Evolutionary conservation across 2,888 invertebrate species (phyloP), one percentile per base, ranked within the genome.

Genomic region (Disparrhopalites patrizii): DNA sequence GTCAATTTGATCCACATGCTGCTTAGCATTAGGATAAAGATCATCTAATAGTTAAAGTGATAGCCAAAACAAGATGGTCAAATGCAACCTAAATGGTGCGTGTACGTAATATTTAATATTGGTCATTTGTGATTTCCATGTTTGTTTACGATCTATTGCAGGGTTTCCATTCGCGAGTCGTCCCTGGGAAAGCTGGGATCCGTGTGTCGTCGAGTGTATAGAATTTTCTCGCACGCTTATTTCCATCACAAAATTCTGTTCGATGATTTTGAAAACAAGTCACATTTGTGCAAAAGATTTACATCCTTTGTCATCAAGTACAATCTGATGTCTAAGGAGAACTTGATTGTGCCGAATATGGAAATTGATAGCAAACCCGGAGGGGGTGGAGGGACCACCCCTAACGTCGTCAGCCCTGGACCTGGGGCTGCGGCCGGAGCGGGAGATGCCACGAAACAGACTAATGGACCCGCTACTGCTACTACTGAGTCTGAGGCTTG

Each of bases 141-240:
- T 43, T 10, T 43, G 5, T 5, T 43, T 43, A 43, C 20, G n/a
- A 27, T 57, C 47, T 18, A 63, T 83, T 85, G 76, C 81, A 95
- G 97, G 80, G 93, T 99, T 63, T 97, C 93, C 82, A 98, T 99
- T 81, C 97, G 98, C 81, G 99, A 99, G 79, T 94, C 98, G 15
- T 98, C 98, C 33, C 95, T 99, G 72, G 92, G 95, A 58, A 99
- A 99, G 82, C 83, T 99, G 77, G 98, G 98, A 58, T 98, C 98
- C 50, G 98, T 99, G 10, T 99, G 99, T 81, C 86, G 99, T 76
- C 86, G 99, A 77, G 98, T 99, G 1, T 99, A 99, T 81, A 87
- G 99, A 82, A 99, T 99, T 80, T 99, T 99, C 81, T 98, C 98
- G 56, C 99, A 99, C 82, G 98, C 99, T 33, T 99, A 95, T 81